Conservation (phyloP, 2,797 vertebrate species). For the Notoglanidium macrostoma region DNA sequence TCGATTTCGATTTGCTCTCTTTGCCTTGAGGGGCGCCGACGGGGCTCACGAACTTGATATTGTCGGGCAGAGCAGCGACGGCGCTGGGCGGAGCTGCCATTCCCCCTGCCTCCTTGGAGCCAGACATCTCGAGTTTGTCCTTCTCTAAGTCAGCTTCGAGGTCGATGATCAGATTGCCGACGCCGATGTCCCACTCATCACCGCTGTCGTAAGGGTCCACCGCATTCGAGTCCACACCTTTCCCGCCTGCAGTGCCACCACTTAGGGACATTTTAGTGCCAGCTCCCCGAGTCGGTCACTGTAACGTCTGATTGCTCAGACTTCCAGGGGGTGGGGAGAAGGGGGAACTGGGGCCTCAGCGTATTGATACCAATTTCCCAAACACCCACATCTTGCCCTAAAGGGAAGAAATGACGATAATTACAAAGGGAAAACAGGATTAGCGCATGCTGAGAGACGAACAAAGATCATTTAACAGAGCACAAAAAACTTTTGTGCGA, state of each 20-base stretch:
- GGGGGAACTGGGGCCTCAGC: slow-evolving; percentile 77
- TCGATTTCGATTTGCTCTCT: slow-evolving; percentile 99
- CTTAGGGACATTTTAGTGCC: slow-evolving; percentile 99
- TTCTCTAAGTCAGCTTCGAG: slow-evolving; percentile 99
- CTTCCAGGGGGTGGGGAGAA: slow-evolving; percentile 74
- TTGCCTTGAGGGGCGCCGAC: slow-evolving; percentile 97
- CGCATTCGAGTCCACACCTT: slow-evolving; percentile 99
- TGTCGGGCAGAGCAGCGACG: slow-evolving; percentile 94
- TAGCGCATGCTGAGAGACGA: not conserved
- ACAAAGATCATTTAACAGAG: not conserved
- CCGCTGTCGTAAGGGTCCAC: slow-evolving; percentile 99
- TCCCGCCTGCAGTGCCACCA: slow-evolving; percentile 99
- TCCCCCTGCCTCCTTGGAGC: slow-evolving; percentile 92
- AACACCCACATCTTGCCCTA: slow-evolving; percentile 80
- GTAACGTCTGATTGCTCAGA: slow-evolving; percentile 79
- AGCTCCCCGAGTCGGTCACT: slow-evolving; percentile 87
- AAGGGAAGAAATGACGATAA: slow-evolving; percentile 56
- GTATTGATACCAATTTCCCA: slow-evolving; percentile 77
- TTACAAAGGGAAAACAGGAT: slow-evolving; percentile 44
- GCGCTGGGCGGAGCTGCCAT: slow-evolving; percentile 89
- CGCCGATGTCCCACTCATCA: slow-evolving; percentile 99
- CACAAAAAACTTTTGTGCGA: not conserved
- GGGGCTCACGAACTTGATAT: slow-evolving; percentile 97
- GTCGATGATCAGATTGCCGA: slow-evolving; percentile 99
- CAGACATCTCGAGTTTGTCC: slow-evolving; percentile 99